Conservation (phyloP, 1,140 invertebrate genomes). For the Steinernema khuongi region DNA sequence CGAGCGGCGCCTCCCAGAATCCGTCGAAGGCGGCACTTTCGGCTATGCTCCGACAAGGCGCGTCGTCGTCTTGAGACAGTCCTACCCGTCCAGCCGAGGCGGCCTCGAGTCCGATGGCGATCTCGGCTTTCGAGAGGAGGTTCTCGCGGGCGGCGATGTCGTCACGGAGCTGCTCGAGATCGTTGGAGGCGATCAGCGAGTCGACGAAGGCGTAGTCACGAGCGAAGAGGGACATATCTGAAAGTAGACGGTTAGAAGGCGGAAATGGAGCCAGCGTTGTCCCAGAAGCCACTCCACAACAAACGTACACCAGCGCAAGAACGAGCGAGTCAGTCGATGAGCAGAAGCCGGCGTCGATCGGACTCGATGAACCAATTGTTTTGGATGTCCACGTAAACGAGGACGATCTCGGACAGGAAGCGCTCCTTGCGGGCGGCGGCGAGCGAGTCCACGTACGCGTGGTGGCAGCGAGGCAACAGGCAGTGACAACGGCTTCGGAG, state of each 20-base stretch:
- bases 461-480: background rate
- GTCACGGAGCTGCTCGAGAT: background rate
- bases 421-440: background rate
- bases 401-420: background rate
- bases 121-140: background rate
- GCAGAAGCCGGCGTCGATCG: background rate
- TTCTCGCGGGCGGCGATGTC: slow-evolving; percentile 14
- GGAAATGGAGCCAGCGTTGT: background rate
- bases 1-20: background rate
- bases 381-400: background rate
- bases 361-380: background rate
- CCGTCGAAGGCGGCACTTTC: background rate
- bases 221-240: background rate
- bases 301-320: background rate
- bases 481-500: background rate
- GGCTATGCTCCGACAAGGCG: background rate
- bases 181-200: background rate
- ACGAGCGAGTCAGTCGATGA: background rate
- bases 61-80: background rate
- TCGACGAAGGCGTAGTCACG: background rate
- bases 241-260: background rate
- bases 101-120: slow-evolving; percentile 3
- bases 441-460: background rate
- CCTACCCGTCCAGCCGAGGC: background rate
- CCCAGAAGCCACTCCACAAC: background rate